Evolutionary conservation across 2,888 invertebrate species (phyloP).

Genomic region (Therioaphis trifolii): DNA sequence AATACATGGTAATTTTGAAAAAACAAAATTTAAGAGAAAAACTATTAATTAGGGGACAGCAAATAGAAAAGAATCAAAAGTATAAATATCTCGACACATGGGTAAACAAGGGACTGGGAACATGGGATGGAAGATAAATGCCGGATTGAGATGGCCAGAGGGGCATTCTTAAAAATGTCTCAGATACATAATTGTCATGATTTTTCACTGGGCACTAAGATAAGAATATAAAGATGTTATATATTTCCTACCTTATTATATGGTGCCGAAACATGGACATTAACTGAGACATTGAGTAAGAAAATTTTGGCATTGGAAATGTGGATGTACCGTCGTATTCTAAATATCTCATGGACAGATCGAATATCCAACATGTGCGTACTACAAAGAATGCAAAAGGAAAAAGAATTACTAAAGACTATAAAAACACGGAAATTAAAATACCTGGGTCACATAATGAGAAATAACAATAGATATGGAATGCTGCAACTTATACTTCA

Average conservation of each 20-base stretch:
- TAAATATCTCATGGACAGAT: constrained; percentile 31
- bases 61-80: no score
- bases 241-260: constrained; percentile 40
- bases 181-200: not conserved
- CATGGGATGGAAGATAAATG: not conserved
- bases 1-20: constrained; percentile 63
- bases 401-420: no score
- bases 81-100: no score
- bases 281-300: constrained; percentile 11
- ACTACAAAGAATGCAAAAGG: no score
- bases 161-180: not conserved
- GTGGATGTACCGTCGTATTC: constrained; percentile 41
- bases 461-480: no score
- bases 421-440: no score
- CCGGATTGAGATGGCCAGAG: not conserved
- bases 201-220: not conserved
- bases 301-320: constrained; percentile 52
- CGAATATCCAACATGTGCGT: no score
- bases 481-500: no score
- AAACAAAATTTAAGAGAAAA: constrained; percentile 46
- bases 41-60: constrained; percentile 16
- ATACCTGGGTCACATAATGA: no score
- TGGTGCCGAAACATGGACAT: constrained; percentile 45
- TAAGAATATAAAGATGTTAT: constrained; percentile 18
- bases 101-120: no score